These are phyloP conservation scores for Tipula helvola DNA, from an alignment of 2,888 invertebrate genomes.

Conservation along the genomic window DNA sequence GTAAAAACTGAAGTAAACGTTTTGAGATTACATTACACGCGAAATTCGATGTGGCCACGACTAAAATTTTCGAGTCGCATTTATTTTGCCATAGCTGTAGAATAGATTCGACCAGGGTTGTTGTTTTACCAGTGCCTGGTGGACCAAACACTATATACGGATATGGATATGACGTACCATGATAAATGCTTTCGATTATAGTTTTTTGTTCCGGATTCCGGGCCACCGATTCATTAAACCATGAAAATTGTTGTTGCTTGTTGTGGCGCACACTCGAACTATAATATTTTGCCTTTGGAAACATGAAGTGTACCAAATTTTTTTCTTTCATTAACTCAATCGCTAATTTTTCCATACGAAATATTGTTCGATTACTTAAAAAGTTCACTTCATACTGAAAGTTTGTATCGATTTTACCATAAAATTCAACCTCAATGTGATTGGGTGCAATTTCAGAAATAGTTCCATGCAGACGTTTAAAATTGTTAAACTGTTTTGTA, in stretches of 20 bases:
- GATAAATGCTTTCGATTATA: slow-evolving; percentile 54
- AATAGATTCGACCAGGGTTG: slow-evolving; percentile 57
- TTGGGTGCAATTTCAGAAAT: background rate
- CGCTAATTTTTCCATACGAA: background rate
- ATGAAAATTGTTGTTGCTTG: background rate
- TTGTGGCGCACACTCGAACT: background rate
- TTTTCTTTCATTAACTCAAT: background rate
- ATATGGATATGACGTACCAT: slow-evolving; percentile 44
- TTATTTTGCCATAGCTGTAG: slow-evolving; percentile 41
- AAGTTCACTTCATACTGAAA: background rate
- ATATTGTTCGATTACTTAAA: background rate
- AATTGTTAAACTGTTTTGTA: background rate
- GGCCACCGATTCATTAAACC: slow-evolving; percentile 31
- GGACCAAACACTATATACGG: slow-evolving; percentile 82
- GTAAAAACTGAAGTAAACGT: slow-evolving; percentile 32
- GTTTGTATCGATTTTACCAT: background rate
- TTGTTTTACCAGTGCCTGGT: slow-evolving; percentile 62
- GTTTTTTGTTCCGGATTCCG: slow-evolving; percentile 46
- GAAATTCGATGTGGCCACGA: slow-evolving; percentile 57
- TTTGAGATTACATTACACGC: slow-evolving; percentile 55
- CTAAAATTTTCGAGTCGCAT: slow-evolving; percentile 39
- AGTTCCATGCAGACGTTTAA: background rate
- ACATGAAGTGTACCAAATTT: background rate
- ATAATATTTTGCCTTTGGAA: background rate
- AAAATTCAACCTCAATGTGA: background rate